Evolutionary conservation across 1,140 invertebrate genomes (phyloP), one percentile per base, ranked within the genome.

Genomic region (Eriocheir sinensis): DNA sequence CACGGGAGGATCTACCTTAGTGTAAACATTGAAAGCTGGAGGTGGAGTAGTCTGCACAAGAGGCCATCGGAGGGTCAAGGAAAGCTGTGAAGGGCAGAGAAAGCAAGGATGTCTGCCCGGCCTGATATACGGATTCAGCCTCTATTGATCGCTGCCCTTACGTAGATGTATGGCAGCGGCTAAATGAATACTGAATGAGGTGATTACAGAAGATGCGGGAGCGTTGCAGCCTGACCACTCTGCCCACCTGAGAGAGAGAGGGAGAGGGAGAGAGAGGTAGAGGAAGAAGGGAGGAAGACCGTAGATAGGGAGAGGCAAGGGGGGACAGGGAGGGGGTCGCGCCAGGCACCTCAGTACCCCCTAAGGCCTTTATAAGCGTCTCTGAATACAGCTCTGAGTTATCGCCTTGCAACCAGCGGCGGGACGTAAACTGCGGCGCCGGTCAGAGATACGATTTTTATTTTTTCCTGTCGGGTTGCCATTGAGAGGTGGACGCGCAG

Each of bases 121-220:
- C 34, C 89, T 90, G 89, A 90, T 90, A 90, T 90, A 90, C 48
- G 30, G 89, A 90, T 90, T 53, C 79, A 6, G 0, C n/a, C 1
- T 79, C 91, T 88, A 79, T 93, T 79, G 92, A 93, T 89, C 53
- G 48, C 44, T 36, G 38, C 81, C 34, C 92, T 79, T 60, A 79
- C 40, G 81, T 27, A 93, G 83, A 93, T 93, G 60, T 86, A 93
- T 93, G 92, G 92, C 83, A 41, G 86, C 36, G 85, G 92, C 53
- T 93, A 93, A 93, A 93, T 93, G 85, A 93, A 88, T 93, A 86
- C 89, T 93, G 92, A 93, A 93, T 93, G 92, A 93, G 92, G 92
- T 93, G 92, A 93, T 93, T 93, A 93, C 60, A 93, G 91, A 81
- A 92, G 27, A 81, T 92, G 40, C 36, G 81, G 41, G 91, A 92